These are phyloP conservation scores for Anniella stebbinsi DNA, from an alignment of 2,797 vertebrate genomes.

Conservation along the genomic window DNA sequence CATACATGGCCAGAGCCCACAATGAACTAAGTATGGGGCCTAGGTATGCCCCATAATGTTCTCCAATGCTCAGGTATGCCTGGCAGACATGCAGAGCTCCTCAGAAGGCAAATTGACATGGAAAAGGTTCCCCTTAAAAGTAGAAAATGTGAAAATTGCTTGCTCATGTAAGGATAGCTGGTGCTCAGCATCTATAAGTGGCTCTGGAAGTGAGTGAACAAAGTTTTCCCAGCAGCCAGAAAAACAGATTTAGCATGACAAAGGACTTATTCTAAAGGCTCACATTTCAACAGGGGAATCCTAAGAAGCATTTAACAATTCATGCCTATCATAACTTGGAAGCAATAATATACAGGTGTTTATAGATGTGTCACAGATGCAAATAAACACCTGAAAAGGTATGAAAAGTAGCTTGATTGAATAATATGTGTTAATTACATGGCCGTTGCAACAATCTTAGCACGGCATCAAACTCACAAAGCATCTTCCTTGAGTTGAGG, in stretches of 20 bases:
- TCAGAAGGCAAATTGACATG: background rate
- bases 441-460: constrained; percentile 8
- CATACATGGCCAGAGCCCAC: background rate
- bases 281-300: constrained; percentile 9
- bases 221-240: background rate
- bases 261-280: constrained; percentile 10
- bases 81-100: background rate
- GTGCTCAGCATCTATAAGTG: background rate
- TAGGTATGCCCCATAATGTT: background rate
- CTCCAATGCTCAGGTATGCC: background rate
- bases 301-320: constrained; percentile 21
- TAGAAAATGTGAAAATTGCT: background rate
- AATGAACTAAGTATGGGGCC: background rate
- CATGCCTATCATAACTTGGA: constrained; percentile 22
- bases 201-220: background rate
- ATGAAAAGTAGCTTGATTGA: constrained; percentile 28
- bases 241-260: constrained; percentile 28
- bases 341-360: constrained; percentile 32
- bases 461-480: constrained; percentile 2
- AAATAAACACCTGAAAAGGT: constrained; percentile 27
- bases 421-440: constrained; percentile 34
- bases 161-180: too few relatives aligned
- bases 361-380: constrained; percentile 31
- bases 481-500: background rate
- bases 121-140: background rate